Base-by-base conservation (phyloP, 2,797 vertebrate genomes). In the Centropyge bicolor region DNA sequence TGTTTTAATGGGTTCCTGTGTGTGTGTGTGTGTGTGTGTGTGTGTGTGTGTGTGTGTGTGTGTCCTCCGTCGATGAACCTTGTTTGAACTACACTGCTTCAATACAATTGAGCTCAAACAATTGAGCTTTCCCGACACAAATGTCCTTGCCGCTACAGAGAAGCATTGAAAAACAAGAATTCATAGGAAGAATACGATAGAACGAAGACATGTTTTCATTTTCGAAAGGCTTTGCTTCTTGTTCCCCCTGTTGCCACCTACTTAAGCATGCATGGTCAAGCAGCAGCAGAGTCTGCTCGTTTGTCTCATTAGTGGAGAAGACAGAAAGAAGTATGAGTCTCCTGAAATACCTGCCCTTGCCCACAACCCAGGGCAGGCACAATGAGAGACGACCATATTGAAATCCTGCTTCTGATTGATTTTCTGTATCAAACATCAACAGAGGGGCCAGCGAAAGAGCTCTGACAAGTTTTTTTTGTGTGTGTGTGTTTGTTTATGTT, bases 301-400 rank as follows among this genome's bases (percentile, higher is more conserved):
- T 94, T 95, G 94, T 95, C 94, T 97, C 95, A 97, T 97, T 96
- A 97, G 91, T 86, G 89, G 80, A 87, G 86, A 83, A 92, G 94
- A 96, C 94, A 96, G 94, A 91, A 95, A 96, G 95, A 96, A 95
- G 89, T 91, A 96, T 93, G 93, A 93, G 91, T 94, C 84, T 92
- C 94, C 89, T 89, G 91, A 96, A 96, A 96, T 96, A 94, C 89
- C 90, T 95, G 92, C 89, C 94, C 94, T 95, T 95, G 86, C 88
- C 91, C 86, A 61, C 84, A 88, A 85, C 86, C 87, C 67, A 56
- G 92, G 82, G 90, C 88, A 91, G 86, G 89, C 72, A 57, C 74
- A 85, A 86, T 88, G 76, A 89, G 85, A 88, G 76, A 86, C 51
- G 79, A 90, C 80, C 74, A 81, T 67, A 80, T 91, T 87, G 87